A percentile compares a stretch with the other conserved stretches of the same genome.
Conservation (phyloP, 1,140 invertebrate species). For the Lordiphosa clarofinis region DNA sequence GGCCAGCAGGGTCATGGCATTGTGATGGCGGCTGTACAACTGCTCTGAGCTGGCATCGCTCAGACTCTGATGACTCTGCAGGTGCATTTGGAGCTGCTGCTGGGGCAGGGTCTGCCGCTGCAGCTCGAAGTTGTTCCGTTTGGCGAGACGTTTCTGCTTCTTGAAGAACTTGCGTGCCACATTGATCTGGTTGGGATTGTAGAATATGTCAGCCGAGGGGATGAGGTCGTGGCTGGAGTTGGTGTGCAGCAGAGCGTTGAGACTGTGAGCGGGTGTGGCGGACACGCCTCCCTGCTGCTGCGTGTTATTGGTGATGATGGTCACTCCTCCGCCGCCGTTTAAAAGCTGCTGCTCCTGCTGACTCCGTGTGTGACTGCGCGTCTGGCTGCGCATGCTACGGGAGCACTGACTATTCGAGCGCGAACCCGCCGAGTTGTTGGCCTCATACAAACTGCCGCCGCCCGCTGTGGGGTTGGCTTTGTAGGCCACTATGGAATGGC, state of each 20-base stretch:
- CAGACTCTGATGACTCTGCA: slow-evolving; percentile 76
- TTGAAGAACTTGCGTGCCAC: slow-evolving; percentile 95
- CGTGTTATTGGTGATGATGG: slow-evolving; percentile 61
- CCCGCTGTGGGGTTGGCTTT: slow-evolving; percentile 41
- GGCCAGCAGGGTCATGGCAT: slow-evolving; percentile 84
- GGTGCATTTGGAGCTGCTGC: slow-evolving; percentile 57
- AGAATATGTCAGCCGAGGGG: slow-evolving; percentile 88
- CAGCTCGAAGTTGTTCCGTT: slow-evolving; percentile 87
- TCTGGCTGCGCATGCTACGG: slow-evolving; percentile 67
- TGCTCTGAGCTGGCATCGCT: slow-evolving; percentile 81
- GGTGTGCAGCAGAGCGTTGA: slow-evolving; percentile 75
- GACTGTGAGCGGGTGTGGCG: slow-evolving; percentile 84
- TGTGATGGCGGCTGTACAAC: slow-evolving; percentile 79
- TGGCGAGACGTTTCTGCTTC: slow-evolving; percentile 89
- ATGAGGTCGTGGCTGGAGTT: slow-evolving; percentile 54
- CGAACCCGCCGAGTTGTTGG: slow-evolving; percentile 81
- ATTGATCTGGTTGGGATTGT: slow-evolving; percentile 95
- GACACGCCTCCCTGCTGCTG: slow-evolving; percentile 75
- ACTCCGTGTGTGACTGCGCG: slow-evolving; percentile 48
- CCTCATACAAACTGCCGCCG: slow-evolving; percentile 59
- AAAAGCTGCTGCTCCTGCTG: slow-evolving; percentile 55
- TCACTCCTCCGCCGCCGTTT: slow-evolving; percentile 19
- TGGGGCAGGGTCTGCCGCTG: slow-evolving; percentile 82
- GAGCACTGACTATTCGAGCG: slow-evolving; percentile 84
- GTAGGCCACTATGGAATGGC: slow-evolving; percentile 64